Evolutionary conservation across 2,888 invertebrate species (phyloP).

Genomic region (Epinotia demarniana): DNA sequence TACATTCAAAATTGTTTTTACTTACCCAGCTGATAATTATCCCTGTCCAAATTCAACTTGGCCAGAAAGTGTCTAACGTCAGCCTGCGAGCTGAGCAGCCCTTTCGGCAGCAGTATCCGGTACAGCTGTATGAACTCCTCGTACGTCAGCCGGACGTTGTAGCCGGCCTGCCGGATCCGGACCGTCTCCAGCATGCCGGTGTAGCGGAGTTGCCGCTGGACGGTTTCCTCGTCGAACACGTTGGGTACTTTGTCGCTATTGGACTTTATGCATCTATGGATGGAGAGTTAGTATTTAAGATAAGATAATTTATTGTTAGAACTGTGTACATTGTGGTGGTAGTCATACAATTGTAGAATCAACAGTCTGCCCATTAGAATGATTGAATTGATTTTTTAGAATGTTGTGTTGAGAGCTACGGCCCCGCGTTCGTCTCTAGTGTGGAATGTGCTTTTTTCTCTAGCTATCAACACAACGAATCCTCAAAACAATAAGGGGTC

Average conservation of each 20-base stretch:
- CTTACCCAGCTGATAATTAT: slow-evolving; percentile 94
- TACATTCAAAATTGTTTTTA: neutral
- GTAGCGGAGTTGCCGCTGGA: slow-evolving; percentile 93
- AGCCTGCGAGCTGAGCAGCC: slow-evolving; percentile 92
- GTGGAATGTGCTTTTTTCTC: too few relatives aligned
- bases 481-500: too few relatives aligned
- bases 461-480: too few relatives aligned
- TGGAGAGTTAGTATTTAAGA: slow-evolving; percentile 65
- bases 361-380: too few relatives aligned
- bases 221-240: slow-evolving; percentile 96
- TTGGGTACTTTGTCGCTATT: slow-evolving; percentile 97
- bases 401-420: too few relatives aligned
- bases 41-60: slow-evolving; percentile 92
- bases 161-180: slow-evolving; percentile 96
- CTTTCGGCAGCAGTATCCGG: slow-evolving; percentile 95
- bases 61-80: slow-evolving; percentile 94
- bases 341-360: too few relatives aligned
- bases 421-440: too few relatives aligned
- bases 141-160: slow-evolving; percentile 96
- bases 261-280: slow-evolving; percentile 94
- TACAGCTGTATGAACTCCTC: slow-evolving; percentile 97
- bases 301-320: too few relatives aligned
- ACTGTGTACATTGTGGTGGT: too few relatives aligned
- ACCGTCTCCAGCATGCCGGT: slow-evolving; percentile 99
- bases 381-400: too few relatives aligned